These are phyloP conservation scores for Tamias sibiricus DNA, from an alignment of 2,113 vertebrate genomes.

Conservation along the genomic window DNA sequence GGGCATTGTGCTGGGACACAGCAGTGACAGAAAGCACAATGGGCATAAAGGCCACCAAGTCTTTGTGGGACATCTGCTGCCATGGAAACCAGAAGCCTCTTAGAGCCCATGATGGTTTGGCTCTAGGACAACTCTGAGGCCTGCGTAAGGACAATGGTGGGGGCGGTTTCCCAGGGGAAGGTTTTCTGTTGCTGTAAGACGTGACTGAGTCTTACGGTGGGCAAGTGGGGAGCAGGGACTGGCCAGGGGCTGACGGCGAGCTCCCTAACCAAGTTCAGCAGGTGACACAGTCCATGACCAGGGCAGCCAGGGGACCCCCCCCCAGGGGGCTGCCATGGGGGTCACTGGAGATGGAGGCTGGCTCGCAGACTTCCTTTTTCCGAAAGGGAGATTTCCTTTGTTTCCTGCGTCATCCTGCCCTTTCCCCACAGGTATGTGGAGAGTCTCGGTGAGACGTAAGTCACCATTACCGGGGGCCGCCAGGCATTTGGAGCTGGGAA, in stretches of 20 bases:
- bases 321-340: accelerated
- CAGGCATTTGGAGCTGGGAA: neutral
- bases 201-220: neutral
- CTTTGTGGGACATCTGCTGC: neutral
- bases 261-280: neutral
- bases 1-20: neutral
- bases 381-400: neutral
- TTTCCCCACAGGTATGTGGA: neutral
- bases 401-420: too few species aligned
- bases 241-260: too few species aligned
- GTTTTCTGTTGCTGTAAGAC: neutral
- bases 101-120: accelerated
- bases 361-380: neutral
- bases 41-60: neutral
- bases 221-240: too few species aligned
- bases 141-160: neutral
- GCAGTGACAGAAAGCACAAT: too few species aligned
- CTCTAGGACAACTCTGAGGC: neutral
- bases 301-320: too few species aligned
- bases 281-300: too few species aligned
- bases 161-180: neutral
- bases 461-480: neutral
- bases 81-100: neutral
- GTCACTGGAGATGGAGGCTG: neutral
- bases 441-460: neutral